These are phyloP conservation scores for Scrobipalpa atriplicella DNA, from an alignment of 2,888 invertebrate species.

Conservation along the genomic window DNA sequence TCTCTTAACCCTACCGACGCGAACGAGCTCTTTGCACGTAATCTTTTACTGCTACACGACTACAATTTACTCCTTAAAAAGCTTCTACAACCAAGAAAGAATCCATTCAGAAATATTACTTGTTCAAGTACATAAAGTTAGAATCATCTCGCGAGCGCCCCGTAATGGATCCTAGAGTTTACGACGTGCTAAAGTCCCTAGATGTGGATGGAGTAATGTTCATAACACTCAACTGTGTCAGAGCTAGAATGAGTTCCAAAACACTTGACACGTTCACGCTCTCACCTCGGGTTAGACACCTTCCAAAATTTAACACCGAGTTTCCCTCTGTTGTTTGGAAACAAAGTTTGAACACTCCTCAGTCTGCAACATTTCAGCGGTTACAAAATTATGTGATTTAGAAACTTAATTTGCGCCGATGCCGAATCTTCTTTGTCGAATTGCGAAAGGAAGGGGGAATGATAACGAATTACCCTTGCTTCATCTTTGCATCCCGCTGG, in stretches of 20 bases:
- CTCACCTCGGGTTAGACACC: conserved; percentile 48
- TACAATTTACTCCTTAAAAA: conserved; percentile 26
- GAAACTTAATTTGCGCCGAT: conserved; percentile 25
- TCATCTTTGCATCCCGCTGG: conserved; percentile 75
- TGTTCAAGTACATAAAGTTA: conserved; percentile 49
- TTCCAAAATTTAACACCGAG: conserved; percentile 43
- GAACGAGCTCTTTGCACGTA: conserved; percentile 49
- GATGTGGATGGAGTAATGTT: conserved; percentile 64
- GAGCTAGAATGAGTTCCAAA: conserved; percentile 55
- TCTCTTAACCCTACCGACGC: conserved; percentile 33
- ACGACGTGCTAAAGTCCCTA: conserved; percentile 69
- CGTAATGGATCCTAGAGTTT: conserved; percentile 71
- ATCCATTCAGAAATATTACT: conserved; percentile 50
- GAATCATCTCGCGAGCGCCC: conserved; percentile 56
- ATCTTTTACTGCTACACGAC: conserved; percentile 34
- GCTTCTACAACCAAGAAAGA: conserved; percentile 40
- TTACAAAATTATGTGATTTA: conserved; percentile 27
- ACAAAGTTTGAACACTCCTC: conserved; percentile 30
- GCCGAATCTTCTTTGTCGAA: conserved; percentile 19
- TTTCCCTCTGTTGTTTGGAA: conserved; percentile 30
- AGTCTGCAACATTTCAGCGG: conserved; percentile 27
- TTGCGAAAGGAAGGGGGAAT: conserved; percentile 47
- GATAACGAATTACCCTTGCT: conserved; percentile 65
- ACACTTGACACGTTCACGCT: conserved; percentile 58
- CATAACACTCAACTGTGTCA: conserved; percentile 66